Evolutionary conservation across 2,113 vertebrate species (phyloP).

Genomic region (Neolamprologus sp.): DNA sequence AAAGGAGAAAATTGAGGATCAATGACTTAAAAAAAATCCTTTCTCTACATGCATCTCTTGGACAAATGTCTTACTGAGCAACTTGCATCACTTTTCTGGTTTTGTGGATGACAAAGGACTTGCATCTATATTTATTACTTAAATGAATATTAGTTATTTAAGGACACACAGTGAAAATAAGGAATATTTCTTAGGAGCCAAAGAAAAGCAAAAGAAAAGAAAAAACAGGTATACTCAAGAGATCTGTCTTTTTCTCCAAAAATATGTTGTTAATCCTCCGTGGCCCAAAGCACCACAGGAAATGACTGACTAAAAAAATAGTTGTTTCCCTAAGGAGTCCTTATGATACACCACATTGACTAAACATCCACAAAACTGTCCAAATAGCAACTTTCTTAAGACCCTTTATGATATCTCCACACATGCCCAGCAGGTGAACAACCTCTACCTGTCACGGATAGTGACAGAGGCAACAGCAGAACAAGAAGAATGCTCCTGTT

Average conservation of each 20-base stretch:
- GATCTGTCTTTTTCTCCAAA: not conserved
- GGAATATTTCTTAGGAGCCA: conserved; percentile 13
- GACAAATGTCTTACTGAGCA: not conserved
- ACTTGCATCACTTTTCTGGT: not conserved
- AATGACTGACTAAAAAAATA: conserved; percentile 25
- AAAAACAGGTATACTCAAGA: not conserved
- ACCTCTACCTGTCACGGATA: not conserved
- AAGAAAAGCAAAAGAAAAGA: not conserved
- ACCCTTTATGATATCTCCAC: conserved; percentile 2
- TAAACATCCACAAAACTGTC: not conserved
- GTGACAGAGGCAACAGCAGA: not conserved
- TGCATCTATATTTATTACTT: not conserved
- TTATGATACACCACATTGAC: conserved; percentile 6
- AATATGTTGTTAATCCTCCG: not conserved
- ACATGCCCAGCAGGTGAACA: conserved; percentile 33
- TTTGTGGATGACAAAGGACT: not conserved
- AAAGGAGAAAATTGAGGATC: not conserved
- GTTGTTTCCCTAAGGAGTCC: not conserved
- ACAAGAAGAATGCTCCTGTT: not conserved
- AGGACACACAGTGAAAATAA: not conserved
- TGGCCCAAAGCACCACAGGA: conserved; percentile 11
- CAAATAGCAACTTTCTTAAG: not conserved
- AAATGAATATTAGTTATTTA: not conserved
- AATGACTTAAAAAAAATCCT: not conserved
- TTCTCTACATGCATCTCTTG: not conserved